A percentile compares a stretch with the other conserved stretches of the same genome.
phyloP scores from a whole-genome alignment of 1,140 invertebrate genomes.

The Cryptotermes secundus region DNA sequence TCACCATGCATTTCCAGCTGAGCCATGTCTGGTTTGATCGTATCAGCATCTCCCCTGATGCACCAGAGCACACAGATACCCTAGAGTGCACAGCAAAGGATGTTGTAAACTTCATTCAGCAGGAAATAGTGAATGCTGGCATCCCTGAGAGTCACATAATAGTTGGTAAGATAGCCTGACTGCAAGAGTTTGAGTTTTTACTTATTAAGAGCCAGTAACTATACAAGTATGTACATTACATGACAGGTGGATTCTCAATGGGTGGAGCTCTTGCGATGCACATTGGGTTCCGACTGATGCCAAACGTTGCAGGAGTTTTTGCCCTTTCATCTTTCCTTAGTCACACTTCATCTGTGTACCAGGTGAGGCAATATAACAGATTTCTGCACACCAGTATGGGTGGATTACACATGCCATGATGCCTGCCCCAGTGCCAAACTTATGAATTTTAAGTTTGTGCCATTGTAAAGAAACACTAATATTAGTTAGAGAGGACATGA shows the following conservation, averaged over 20 bases:
- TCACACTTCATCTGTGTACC: conserved; percentile 62
- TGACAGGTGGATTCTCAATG: conserved; percentile 73
- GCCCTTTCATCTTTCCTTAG: conserved; percentile 72
- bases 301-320: conserved; percentile 65
- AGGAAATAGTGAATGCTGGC: conserved; percentile 60
- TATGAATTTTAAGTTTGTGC: too few relatives aligned
- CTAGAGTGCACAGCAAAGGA: conserved; percentile 56
- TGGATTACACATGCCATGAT: too few relatives aligned
- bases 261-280: conserved; percentile 70
- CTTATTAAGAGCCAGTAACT: background rate
- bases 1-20: background rate
- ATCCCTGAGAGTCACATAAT: conserved; percentile 65
- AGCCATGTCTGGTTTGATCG: conserved; percentile 69
- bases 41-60: conserved; percentile 55
- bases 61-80: conserved; percentile 60
- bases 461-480: too few relatives aligned
- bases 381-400: too few relatives aligned
- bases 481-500: too few relatives aligned
- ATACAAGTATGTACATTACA: conserved; percentile 29
- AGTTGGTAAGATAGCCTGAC: conserved; percentile 51
- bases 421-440: too few relatives aligned
- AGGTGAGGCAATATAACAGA: conserved; percentile 43
- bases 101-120: conserved; percentile 60
- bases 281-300: conserved; percentile 60
- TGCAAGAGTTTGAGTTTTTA: background rate